phyloP scores from a whole-genome alignment of 2,888 invertebrate genomes.

The Pharmacophagus antenor region DNA sequence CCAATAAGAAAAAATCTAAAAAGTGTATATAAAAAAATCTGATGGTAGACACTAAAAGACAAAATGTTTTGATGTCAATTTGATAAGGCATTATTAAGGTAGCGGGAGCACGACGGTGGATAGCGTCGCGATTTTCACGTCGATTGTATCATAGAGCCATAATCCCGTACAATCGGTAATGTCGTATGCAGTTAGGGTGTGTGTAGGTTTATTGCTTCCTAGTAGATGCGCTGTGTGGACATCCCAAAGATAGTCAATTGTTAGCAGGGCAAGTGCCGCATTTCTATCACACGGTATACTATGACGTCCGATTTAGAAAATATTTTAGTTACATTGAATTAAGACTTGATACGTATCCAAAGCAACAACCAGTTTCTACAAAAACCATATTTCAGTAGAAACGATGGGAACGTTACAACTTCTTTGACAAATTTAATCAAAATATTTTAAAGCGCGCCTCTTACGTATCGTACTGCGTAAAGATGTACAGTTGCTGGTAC shows the following conservation, averaged over 20 bases:
- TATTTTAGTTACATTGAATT: no score
- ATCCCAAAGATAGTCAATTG: constrained; percentile 74
- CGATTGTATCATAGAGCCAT: constrained; percentile 66
- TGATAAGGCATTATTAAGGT: constrained; percentile 73
- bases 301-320: neutral
- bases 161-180: constrained; percentile 78
- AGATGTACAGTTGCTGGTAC: constrained; percentile 3
- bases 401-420: no score
- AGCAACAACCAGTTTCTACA: no score
- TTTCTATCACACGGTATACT: constrained; percentile 32
- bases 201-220: constrained; percentile 79
- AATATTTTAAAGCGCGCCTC: neutral
- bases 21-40: neutral
- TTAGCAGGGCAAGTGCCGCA: constrained; percentile 63
- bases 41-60: constrained; percentile 5
- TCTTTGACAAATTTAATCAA: neutral
- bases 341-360: no score
- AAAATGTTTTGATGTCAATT: constrained; percentile 38
- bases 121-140: constrained; percentile 48
- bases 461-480: neutral
- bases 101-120: constrained; percentile 41
- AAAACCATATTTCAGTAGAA: neutral
- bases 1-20: neutral
- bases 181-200: constrained; percentile 76
- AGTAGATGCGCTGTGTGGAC: constrained; percentile 67